Evolutionary conservation across 2,113 vertebrate genomes (phyloP).

Genomic region (Forbesichthys papilliferus): DNA sequence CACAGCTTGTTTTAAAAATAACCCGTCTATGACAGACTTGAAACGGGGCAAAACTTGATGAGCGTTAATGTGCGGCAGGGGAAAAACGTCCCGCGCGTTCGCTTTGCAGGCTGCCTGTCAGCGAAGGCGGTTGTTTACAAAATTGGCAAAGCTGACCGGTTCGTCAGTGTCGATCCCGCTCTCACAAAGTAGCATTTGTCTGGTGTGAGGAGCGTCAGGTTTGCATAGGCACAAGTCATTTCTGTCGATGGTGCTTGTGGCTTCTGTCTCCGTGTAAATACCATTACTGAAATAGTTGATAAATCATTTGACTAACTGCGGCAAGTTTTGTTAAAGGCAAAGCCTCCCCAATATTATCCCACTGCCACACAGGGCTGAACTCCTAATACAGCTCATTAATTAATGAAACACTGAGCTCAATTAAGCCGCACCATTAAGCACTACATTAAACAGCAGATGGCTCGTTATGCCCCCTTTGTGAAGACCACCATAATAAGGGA

Average conservation of each 20-base stretch:
- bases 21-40: conserved; percentile 55
- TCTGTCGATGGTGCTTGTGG: conserved; percentile 4
- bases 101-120: conserved; percentile 35
- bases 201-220: too few species aligned
- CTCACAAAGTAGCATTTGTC: conserved; percentile 28
- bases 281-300: neutral
- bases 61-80: conserved; percentile 33
- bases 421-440: conserved; percentile 77
- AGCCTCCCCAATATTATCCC: conserved; percentile 50
- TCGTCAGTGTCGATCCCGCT: conserved; percentile 10
- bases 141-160: conserved; percentile 7
- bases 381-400: conserved; percentile 74
- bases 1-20: conserved; percentile 53
- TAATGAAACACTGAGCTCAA: conserved; percentile 76
- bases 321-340: conserved; percentile 30
- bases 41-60: conserved; percentile 44
- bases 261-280: neutral
- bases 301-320: conserved; percentile 16
- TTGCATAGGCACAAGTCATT: neutral
- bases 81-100: conserved; percentile 15
- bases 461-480: conserved; percentile 69
- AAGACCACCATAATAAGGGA: conserved; percentile 67
- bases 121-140: conserved; percentile 29
- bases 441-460: conserved; percentile 77
- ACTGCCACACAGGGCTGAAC: conserved; percentile 41